Base-by-base conservation (phyloP, 2,797 vertebrate species). In the Gouania willdenowi region DNA sequence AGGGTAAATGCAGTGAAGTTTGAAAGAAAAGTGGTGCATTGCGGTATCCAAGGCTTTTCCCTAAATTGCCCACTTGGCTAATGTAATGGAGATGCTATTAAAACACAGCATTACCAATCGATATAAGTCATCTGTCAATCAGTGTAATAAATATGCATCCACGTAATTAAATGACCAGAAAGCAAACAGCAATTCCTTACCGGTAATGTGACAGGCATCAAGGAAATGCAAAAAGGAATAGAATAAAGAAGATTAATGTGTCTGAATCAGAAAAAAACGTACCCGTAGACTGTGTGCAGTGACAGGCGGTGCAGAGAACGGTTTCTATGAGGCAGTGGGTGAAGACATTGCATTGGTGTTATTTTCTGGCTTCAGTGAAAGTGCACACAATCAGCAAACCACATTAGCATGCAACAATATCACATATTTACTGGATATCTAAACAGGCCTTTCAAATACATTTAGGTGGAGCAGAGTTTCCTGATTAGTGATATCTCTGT, bases 301-400 rank as follows among this genome's bases (percentile, higher is more conserved):
- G 42, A 81, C 68, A 13, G 60, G 63, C 65, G 81, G 82, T 24
- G 71, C 81, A 77, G 88, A 87, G 19, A 71, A 75, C 46, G 74
- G 80, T 66, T 54, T 81, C 89, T 89, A 77, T 14, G 57, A 59
- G 47, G 50, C 39, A 52, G 56, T 14, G 36, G 28, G 46, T 46
- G 41, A 60, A 67, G 22, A 53, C 42, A 61, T 36, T 66, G 29
- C 36, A 26, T 38, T 32, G 43, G 20, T 27, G 41, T 41, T 44
- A 40, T 13, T 2, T 18, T 16, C 66, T n/a, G 29, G 43, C 12
- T 29, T 48, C 42, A 12, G 12, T 13, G 28, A 36, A 43, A 30
- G 22, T n/a, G 2, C 18, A 43, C 9, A 32, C n/a, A 41, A 30
- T 29, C 34, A 23, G n/a, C 38, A 34, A 32, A 29, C 33, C 26